phyloP scores from a whole-genome alignment of 2,113 vertebrate species.

The Zootoca vivipara region DNA sequence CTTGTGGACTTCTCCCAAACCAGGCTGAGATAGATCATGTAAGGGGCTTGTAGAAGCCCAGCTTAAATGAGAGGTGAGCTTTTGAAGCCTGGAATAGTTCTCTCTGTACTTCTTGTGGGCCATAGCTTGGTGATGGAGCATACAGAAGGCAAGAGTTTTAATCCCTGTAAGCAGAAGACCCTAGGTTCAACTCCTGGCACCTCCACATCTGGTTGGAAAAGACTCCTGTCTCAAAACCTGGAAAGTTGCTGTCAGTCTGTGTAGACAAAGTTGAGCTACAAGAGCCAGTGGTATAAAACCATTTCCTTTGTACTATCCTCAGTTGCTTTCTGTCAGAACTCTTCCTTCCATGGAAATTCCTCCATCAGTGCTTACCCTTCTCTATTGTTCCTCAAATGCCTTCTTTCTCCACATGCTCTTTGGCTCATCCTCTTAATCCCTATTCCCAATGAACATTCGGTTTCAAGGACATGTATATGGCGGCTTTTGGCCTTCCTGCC shows the following conservation, averaged over 20 bases:
- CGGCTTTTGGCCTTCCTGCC: not conserved
- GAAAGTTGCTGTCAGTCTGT: not conserved
- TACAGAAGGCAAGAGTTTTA: not conserved
- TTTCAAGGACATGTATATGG: not conserved
- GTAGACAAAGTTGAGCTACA: not conserved
- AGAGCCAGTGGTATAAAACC: not conserved
- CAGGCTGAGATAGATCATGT: not conserved
- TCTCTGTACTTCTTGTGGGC: not conserved
- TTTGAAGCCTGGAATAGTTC: not conserved
- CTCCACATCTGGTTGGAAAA: too few species aligned
- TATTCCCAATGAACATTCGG: not conserved
- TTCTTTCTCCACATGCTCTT: not conserved
- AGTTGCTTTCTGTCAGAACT: not conserved
- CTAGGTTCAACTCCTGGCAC: not conserved
- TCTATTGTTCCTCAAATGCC: not conserved
- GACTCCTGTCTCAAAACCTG: too few species aligned
- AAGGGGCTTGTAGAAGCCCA: not conserved
- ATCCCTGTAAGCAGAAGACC: not conserved
- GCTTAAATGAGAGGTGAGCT: not conserved
- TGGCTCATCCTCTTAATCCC: not conserved
- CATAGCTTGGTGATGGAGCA: too few species aligned
- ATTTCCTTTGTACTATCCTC: not conserved
- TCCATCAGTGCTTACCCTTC: not conserved
- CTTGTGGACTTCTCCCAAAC: not conserved
- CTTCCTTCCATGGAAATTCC: not conserved